A percentile compares a stretch with the other conserved stretches of the same genome.
phyloP scores from a whole-genome alignment of 2,113 vertebrate genomes.

The Myocastor coypus region DNA sequence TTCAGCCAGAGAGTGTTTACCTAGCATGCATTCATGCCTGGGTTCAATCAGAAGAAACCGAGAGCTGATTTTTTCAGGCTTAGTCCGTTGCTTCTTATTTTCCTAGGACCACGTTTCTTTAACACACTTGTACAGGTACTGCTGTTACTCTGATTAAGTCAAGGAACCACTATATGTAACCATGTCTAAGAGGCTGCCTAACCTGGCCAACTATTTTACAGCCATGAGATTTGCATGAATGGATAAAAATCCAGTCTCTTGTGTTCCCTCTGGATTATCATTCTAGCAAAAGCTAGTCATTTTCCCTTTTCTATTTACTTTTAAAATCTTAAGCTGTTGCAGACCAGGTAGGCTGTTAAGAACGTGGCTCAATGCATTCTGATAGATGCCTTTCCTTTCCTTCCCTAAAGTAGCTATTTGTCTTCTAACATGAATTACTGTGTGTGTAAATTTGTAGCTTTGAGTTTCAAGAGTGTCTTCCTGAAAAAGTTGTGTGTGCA shows the following conservation, averaged over 20 bases:
- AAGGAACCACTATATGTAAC: background rate
- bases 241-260: background rate
- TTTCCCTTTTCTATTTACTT: slow-evolving; percentile 7
- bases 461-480: background rate
- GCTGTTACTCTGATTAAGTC: background rate
- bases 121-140: background rate
- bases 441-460: background rate
- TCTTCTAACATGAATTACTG: background rate
- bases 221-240: background rate
- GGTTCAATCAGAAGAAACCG: background rate
- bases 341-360: background rate
- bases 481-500: background rate
- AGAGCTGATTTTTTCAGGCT: background rate
- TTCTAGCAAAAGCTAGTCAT: background rate
- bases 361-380: background rate
- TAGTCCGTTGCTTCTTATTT: background rate
- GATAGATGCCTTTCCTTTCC: background rate
- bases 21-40: no score
- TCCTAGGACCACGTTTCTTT: background rate
- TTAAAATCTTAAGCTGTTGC: background rate
- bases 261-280: background rate
- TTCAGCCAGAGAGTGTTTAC: background rate
- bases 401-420: background rate
- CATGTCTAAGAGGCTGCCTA: background rate
- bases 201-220: background rate